Base-by-base conservation (phyloP, 2,113 vertebrate species). In the Chinchilla lanigera region DNA sequence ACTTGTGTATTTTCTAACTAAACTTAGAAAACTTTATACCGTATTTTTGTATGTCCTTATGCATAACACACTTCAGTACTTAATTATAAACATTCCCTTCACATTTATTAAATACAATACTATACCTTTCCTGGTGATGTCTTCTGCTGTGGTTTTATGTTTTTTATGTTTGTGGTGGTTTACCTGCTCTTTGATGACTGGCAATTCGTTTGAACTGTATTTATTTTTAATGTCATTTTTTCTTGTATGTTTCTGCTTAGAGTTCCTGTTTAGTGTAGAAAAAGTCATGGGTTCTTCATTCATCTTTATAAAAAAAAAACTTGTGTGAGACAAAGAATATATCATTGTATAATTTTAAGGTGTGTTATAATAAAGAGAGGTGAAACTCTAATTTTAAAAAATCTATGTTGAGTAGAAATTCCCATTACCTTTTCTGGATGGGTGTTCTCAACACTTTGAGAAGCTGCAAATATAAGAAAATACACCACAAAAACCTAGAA, bases 291-390 rank as follows among this genome's bases (percentile, higher is more conserved):
- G 38, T 7, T 73, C n/a, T 11, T 75, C 56, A 44, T 69, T 65
- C 96, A 95, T 95, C 56, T 67, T 54, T 83, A 61, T n/a, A 26
- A 38, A 97, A 35, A 22, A 44, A 82, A 41, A 78, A 44, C 9
- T n/a, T 94, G 92, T 58, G 30, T 60, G 50, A 22, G 28, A 75
- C 16, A 56, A 86, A 67, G 7, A 81, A 24, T 47, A 7, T 67
- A 30, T 67, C 10, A 12, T 22, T 65, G 60, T 52, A 41, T 44
- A 90, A 75, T 86, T 65, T 86, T 19, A 63, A 82, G 3, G 1
- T 7, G n/a, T 83, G 50, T 28, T 44, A n/a, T 89, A 71, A 54
- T 28, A 73, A 60, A 60, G 22, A 60, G 9, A 12, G 5, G 13
- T 61, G 20, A 69, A 61, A 12, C 1, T 35, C 28, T 87, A 60